These are phyloP conservation scores for Crenuchus spilurus DNA, from an alignment of 2,797 vertebrate genomes.

Conservation along the genomic window DNA sequence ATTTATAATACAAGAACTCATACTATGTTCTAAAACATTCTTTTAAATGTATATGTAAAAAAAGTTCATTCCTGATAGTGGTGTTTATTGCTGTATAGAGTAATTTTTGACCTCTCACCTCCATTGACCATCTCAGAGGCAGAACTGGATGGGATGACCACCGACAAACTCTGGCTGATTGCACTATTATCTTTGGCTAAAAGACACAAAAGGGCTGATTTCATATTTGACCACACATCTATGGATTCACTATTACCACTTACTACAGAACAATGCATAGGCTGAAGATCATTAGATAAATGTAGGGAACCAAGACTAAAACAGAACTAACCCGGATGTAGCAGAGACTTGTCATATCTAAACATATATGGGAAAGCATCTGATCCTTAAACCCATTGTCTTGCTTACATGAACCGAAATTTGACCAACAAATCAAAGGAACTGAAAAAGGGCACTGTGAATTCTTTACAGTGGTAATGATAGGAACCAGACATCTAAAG, in stretches of 20 bases:
- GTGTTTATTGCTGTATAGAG: too few relatives aligned
- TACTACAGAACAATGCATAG: neutral
- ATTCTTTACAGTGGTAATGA: neutral
- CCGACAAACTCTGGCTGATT: conserved; percentile 44
- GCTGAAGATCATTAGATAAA: neutral
- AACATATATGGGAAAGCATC: neutral
- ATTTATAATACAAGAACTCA: too few relatives aligned
- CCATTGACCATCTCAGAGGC: conserved; percentile 43
- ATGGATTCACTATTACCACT: neutral
- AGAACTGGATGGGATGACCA: conserved; percentile 61
- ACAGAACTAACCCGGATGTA: neutral
- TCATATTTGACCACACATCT: neutral
- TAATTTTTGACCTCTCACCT: conserved; percentile 18
- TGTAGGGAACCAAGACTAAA: neutral
- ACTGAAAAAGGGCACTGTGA: neutral
- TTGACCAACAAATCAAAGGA: neutral
- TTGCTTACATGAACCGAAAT: neutral
- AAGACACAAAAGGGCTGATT: too few relatives aligned
- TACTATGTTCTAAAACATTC: too few relatives aligned
- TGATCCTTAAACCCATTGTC: neutral
- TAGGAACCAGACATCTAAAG: too few relatives aligned
- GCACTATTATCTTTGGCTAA: conserved; percentile 50
- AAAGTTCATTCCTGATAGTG: too few relatives aligned
- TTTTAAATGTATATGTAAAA: too few relatives aligned
- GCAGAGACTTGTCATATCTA: neutral